These are phyloP conservation scores for Phodopus roborovskii DNA, from an alignment of 2,113 vertebrate genomes.

Conservation along the genomic window DNA sequence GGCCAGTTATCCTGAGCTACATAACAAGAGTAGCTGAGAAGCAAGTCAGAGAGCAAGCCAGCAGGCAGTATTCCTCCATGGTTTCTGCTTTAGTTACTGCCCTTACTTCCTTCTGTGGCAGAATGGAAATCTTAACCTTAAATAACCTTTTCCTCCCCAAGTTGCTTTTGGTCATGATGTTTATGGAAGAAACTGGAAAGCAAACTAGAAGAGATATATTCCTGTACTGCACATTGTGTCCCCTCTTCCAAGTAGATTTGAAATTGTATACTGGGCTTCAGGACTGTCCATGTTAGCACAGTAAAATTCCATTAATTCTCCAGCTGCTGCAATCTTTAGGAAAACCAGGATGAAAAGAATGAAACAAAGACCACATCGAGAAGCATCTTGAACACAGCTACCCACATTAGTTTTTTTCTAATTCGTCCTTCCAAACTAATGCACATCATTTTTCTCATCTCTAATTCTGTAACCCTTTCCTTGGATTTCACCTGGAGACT, in stretches of 20 bases:
- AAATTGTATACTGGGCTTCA: background rate
- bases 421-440: background rate
- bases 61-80: background rate
- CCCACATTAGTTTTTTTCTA: background rate
- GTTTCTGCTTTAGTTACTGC: background rate
- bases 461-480: background rate
- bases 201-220: background rate
- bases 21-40: background rate
- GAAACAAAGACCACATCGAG: background rate
- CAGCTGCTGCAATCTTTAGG: background rate
- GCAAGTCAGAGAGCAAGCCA: background rate
- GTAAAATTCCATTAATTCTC: background rate
- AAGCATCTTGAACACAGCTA: background rate
- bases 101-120: background rate
- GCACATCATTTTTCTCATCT: background rate
- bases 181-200: background rate
- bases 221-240: background rate
- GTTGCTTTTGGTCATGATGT: background rate
- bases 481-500: background rate
- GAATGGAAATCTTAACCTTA: background rate
- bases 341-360: background rate
- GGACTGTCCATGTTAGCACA: background rate
- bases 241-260: background rate
- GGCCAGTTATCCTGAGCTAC: background rate
- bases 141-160: background rate